Evolutionary conservation across 2,113 vertebrate genomes (phyloP).

Genomic region (Gobio gobio): DNA sequence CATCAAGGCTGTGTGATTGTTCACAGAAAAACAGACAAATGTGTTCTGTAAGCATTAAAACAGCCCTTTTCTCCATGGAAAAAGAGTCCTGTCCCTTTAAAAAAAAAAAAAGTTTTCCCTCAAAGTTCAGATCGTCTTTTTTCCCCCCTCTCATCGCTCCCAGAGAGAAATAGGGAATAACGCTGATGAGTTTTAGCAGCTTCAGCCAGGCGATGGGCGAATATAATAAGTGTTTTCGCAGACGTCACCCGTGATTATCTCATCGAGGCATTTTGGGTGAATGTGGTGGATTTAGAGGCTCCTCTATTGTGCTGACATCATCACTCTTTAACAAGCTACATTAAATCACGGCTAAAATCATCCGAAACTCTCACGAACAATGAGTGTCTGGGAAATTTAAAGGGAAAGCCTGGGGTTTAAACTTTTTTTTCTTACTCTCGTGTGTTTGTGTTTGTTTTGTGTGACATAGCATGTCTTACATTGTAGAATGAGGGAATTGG

Average conservation of each 20-base stretch:
- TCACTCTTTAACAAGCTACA: conserved; percentile 82
- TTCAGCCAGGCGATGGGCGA: conserved; percentile 89
- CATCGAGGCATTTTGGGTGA: conserved; percentile 88
- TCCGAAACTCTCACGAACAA: conserved; percentile 77
- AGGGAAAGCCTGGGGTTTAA: conserved; percentile 57
- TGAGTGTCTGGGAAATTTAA: conserved; percentile 76
- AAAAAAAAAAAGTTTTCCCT: conserved; percentile 66
- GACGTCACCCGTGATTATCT: conserved; percentile 88
- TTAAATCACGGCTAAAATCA: conserved; percentile 82
- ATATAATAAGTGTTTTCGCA: conserved; percentile 93
- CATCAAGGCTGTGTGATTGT: not conserved
- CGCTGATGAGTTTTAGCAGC: conserved; percentile 91
- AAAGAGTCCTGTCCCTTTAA: conserved; percentile 70
- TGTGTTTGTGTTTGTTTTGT: conserved; percentile 45
- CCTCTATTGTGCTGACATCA: conserved; percentile 88
- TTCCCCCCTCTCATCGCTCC: conserved; percentile 69
- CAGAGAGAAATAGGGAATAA: conserved; percentile 79
- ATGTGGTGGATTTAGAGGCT: conserved; percentile 89
- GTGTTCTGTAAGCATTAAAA: not conserved
- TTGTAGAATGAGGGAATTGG: conserved; percentile 65
- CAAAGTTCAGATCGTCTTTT: conserved; percentile 68
- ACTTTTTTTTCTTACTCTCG: conserved; percentile 18
- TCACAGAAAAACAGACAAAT: not conserved
- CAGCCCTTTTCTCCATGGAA: conserved; percentile 25
- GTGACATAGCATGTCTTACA: conserved; percentile 49